Base-by-base conservation (phyloP, 2,113 vertebrate species). In the Sardina pilchardus region DNA sequence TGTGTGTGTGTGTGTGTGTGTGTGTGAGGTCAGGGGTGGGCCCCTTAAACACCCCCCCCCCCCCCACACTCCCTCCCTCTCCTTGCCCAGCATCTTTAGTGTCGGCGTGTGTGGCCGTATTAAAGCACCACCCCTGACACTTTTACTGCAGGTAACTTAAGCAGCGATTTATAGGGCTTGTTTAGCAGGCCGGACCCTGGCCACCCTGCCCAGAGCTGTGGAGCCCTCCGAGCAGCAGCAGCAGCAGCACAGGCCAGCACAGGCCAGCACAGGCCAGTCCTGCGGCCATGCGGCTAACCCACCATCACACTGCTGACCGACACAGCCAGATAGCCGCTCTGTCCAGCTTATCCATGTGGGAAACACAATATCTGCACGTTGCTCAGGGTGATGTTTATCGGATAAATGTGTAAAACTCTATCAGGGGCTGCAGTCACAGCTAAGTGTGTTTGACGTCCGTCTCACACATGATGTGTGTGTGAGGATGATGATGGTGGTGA, bases 131-230 rank as follows among this genome's bases (percentile, higher is more conserved):
- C 87, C 89, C 86, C 85, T 94, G 93, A 94, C 93, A 91, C 91
- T 93, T 94, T 93, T 93, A 94, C 90, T 92, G 92, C 92, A 93
- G 92, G 91, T 94, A 90, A 93, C 89, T 92, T 87, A 91, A 90
- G 83, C 88, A 84, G 91, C 88, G 90, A 95, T 93, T 94, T 93
- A 92, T 89, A 88, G 84, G 75, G 86, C 91, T 85, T 93, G 89
- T 93, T 92, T 92, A 90, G 90, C 63, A 71, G 63, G n/a, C 63
- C 30, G 63, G 63, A 30, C 63, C 63, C 63, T 12, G 63, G 63
- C 24, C 63, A 71, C 26, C n/a, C 63, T 34, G 63, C 14, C 63
- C 63, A 71, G n/a, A 34, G 63, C n/a, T 19, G 26, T 71, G n/a
- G n/a, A 30, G 63, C 26, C 63, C 63, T 71, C 26, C 7, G 26